A percentile compares a stretch with the other conserved stretches of the same genome.
These are phyloP conservation scores for Wiebesia pumilae DNA, from an alignment of 1,140 invertebrate species.

Conservation along the genomic window DNA sequence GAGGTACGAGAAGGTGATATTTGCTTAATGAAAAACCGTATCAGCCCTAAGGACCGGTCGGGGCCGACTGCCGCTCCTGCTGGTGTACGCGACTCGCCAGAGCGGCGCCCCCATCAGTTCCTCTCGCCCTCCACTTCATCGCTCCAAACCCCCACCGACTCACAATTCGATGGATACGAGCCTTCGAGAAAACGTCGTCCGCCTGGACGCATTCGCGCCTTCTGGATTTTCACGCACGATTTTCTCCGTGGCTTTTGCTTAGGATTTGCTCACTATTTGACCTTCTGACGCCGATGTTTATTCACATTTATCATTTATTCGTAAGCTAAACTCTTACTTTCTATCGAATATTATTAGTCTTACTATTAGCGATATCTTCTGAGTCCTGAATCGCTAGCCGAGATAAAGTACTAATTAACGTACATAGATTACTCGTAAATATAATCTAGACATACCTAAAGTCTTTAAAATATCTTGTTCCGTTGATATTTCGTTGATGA, in stretches of 20 bases:
- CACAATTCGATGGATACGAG: conserved; percentile 41
- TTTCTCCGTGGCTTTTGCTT: background rate
- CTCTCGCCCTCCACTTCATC: background rate
- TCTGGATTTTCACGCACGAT: background rate
- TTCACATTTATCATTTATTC: no score
- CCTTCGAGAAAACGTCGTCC: conserved; percentile 56
- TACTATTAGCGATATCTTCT: no score
- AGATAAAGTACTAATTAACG: no score
- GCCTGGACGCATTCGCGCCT: background rate
- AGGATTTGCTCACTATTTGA: no score
- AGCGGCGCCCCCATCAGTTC: conserved; percentile 58
- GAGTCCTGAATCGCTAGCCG: no score
- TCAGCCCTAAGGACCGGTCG: conserved; percentile 58
- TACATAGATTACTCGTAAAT: no score
- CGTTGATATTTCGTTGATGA: no score
- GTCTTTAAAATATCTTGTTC: no score
- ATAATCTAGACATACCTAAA: no score
- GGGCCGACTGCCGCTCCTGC: conserved; percentile 60
- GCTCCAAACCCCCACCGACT: background rate
- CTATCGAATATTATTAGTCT: no score
- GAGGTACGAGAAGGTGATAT: background rate
- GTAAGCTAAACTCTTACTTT: no score
- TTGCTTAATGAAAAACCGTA: background rate
- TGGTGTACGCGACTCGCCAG: conserved; percentile 54
- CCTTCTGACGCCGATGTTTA: no score